Percentiles rank a stretch among this genome's conserved stretches.
These are phyloP conservation scores for Hypomesus transpacificus DNA, from an alignment of 2,113 vertebrate species.

Conservation along the genomic window DNA sequence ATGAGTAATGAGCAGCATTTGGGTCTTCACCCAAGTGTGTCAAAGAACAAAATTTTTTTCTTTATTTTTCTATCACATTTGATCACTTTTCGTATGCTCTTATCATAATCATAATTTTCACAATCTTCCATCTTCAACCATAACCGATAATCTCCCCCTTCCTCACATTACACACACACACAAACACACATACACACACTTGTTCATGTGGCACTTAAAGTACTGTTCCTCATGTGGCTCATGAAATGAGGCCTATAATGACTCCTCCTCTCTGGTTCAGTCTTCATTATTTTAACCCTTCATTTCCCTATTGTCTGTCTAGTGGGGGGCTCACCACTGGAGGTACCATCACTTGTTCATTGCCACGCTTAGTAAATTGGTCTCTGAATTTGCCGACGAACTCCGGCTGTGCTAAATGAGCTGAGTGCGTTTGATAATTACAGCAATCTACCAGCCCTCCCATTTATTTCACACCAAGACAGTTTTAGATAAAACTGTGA, in stretches of 20 bases:
- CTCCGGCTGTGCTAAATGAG: slow-evolving; percentile 92
- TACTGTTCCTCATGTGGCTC: slow-evolving; percentile 49
- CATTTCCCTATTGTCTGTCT: slow-evolving; percentile 29
- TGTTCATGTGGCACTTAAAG: slow-evolving; percentile 1
- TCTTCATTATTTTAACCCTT: slow-evolving; percentile 38
- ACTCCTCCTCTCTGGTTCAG: slow-evolving; percentile 34
- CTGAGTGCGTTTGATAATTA: slow-evolving; percentile 90
- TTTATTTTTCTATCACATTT: no score
- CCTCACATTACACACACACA: not conserved
- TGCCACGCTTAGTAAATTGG: slow-evolving; percentile 88
- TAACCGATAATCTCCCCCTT: slow-evolving; percentile 11
- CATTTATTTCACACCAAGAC: slow-evolving; percentile 47
- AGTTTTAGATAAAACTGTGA: slow-evolving; percentile 59
- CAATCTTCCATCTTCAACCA: no score
- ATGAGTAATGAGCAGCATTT: no score
- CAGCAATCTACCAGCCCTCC: slow-evolving; percentile 88
- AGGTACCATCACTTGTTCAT: slow-evolving; percentile 70
- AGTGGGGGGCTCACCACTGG: slow-evolving; percentile 36
- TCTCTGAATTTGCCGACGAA: slow-evolving; percentile 85
- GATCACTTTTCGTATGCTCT: no score
- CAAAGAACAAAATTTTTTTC: no score
- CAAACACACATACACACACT: slow-evolving; percentile 36
- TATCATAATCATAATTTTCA: no score
- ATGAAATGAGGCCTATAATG: slow-evolving; percentile 86
- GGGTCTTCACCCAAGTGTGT: no score